phyloP scores from a whole-genome alignment of 2,888 invertebrate genomes.

The Atrina japonica region DNA sequence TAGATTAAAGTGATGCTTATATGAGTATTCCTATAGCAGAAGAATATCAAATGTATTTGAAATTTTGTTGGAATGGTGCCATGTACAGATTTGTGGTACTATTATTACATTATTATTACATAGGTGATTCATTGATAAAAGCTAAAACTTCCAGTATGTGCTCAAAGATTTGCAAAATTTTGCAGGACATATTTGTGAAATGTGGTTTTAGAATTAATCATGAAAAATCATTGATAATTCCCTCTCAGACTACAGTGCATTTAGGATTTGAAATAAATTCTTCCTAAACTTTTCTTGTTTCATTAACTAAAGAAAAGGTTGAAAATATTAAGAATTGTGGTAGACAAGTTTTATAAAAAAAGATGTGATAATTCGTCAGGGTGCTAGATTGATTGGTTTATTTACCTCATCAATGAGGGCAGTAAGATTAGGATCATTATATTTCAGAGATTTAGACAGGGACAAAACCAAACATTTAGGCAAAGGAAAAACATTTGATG shows the following conservation, averaged over 20 bases:
- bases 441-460: conserved; percentile 25
- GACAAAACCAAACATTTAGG: conserved; percentile 3
- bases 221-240: conserved; percentile 32
- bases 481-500: conserved; percentile 1
- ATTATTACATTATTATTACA: too few relatives aligned
- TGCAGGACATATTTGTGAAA: conserved; percentile 43
- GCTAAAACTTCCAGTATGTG: too few relatives aligned
- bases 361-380: background rate
- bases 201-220: too few relatives aligned
- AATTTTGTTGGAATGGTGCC: too few relatives aligned
- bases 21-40: too few relatives aligned
- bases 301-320: too few relatives aligned
- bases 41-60: conserved; percentile 31
- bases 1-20: too few relatives aligned
- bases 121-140: conserved; percentile 23
- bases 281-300: conserved; percentile 35
- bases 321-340: too few relatives aligned
- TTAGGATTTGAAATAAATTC: conserved; percentile 48
- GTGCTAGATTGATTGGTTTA: too few relatives aligned
- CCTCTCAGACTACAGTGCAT: conserved; percentile 32
- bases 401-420: conserved; percentile 9
- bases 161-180: conserved; percentile 38
- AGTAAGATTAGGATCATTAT: too few relatives aligned
- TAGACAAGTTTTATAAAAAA: conserved; percentile 35
- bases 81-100: too few relatives aligned